Evolutionary conservation across 1,140 invertebrate genomes (phyloP).

Genomic region (Heliconius hewitsoni): DNA sequence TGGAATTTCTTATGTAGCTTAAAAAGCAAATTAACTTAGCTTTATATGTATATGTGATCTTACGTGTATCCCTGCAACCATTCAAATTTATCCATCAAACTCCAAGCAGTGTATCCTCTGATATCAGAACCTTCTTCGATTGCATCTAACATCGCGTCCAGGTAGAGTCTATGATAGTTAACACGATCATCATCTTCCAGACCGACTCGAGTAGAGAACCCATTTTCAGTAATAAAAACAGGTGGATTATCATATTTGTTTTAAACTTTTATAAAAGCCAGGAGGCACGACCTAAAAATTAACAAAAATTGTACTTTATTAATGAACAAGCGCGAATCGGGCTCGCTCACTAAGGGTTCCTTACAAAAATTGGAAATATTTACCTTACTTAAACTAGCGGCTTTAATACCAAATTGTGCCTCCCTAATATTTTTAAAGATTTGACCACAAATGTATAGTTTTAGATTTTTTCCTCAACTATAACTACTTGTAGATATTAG

Average conservation of each 20-base stretch:
- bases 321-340: too few relatives aligned
- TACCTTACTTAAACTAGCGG: too few relatives aligned
- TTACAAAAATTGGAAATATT: too few relatives aligned
- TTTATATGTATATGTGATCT: slow-evolving; percentile 17
- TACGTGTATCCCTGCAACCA: slow-evolving; percentile 76
- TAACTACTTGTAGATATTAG: too few relatives aligned
- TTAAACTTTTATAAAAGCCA: slow-evolving; percentile 60
- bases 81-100: slow-evolving; percentile 86
- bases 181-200: slow-evolving; percentile 62
- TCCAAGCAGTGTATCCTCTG: slow-evolving; percentile 83
- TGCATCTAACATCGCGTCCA: slow-evolving; percentile 59
- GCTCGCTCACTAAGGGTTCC: too few relatives aligned
- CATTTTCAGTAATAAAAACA: slow-evolving; percentile 67
- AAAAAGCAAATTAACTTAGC: slow-evolving; percentile 69
- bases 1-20: too few relatives aligned
- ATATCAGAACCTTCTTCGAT: slow-evolving; percentile 68
- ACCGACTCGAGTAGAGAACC: slow-evolving; percentile 56
- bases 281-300: slow-evolving; percentile 45
- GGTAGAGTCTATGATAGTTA: slow-evolving; percentile 75
- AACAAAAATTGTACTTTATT: too few relatives aligned
- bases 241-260: slow-evolving; percentile 58
- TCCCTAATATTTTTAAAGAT: too few relatives aligned
- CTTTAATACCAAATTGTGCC: too few relatives aligned
- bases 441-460: too few relatives aligned
- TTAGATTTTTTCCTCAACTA: too few relatives aligned